Percentiles rank a stretch among this genome's conserved stretches.
phyloP scores from a whole-genome alignment of 2,888 invertebrate genomes.

The Catonia carolina region DNA sequence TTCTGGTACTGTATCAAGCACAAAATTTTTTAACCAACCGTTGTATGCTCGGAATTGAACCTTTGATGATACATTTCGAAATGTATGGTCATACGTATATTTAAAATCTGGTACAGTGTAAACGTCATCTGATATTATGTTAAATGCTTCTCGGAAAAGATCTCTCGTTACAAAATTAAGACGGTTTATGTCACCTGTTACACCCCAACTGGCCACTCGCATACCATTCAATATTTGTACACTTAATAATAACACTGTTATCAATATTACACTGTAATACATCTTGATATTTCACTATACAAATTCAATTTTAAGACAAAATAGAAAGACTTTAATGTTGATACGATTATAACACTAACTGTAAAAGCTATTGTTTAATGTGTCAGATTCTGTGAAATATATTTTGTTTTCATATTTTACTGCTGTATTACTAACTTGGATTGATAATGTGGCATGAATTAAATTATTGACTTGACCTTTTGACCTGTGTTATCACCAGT shows the following conservation, averaged over 20 bases:
- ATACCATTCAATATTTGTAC: slow-evolving; percentile 1
- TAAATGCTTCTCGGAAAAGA: slow-evolving; percentile 23
- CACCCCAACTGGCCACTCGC: slow-evolving; percentile 29
- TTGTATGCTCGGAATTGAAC: slow-evolving; percentile 21
- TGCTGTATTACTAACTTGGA: no score
- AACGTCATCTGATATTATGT: slow-evolving; percentile 14
- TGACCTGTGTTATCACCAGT: no score
- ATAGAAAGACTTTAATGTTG: no score
- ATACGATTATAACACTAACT: no score
- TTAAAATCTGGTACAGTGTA: slow-evolving; percentile 21
- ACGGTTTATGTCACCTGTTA: slow-evolving; percentile 25
- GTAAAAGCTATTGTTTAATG: no score
- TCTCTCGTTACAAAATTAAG: slow-evolving; percentile 24
- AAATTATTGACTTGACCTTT: no score
- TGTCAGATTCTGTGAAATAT: no score
- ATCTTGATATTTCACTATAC: no score
- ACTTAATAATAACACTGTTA: background rate
- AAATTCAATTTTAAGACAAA: no score
- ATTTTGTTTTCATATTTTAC: no score
- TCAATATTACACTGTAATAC: no score
- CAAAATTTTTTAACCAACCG: slow-evolving; percentile 22
- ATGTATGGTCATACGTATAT: slow-evolving; percentile 15
- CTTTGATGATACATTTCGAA: slow-evolving; percentile 6
- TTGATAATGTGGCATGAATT: no score
- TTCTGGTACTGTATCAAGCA: background rate